Percentiles rank a stretch among this genome's conserved stretches.
Evolutionary conservation across 2,113 vertebrate species (phyloP).

Genomic region (Odontophorus gujanensis): DNA sequence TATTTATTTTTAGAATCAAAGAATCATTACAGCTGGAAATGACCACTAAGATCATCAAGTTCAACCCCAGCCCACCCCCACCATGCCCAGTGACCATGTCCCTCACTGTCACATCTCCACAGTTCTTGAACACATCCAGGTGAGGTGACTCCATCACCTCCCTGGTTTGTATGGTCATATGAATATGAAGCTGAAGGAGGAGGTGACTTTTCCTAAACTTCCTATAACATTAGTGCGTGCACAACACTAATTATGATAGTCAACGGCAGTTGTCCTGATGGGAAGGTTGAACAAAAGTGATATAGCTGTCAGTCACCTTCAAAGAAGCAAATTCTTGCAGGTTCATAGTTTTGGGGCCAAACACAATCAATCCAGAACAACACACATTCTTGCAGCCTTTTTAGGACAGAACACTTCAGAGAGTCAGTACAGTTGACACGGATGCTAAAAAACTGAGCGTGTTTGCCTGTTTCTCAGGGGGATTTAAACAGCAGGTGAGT

Average conservation of each 20-base stretch:
- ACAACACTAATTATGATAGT: background rate
- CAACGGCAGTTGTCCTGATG: background rate
- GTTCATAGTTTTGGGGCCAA: background rate
- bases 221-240: background rate
- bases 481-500: conserved; percentile 75
- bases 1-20: background rate
- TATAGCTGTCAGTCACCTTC: background rate
- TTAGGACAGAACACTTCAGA: background rate
- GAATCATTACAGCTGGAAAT: no score
- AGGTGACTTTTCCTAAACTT: background rate
- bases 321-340: background rate
- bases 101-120: no score
- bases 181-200: background rate
- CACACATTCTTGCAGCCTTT: background rate
- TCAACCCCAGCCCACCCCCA: no score
- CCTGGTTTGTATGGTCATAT: accelerated
- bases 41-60: no score
- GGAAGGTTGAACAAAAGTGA: background rate
- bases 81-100: no score
- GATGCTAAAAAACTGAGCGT: accelerated
- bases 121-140: no score
- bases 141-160: no score
- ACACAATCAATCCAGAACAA: background rate
- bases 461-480: conserved; percentile 42
- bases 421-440: background rate